phyloP scores from a whole-genome alignment of 2,888 invertebrate species.

The Drosophila neutralis region DNA sequence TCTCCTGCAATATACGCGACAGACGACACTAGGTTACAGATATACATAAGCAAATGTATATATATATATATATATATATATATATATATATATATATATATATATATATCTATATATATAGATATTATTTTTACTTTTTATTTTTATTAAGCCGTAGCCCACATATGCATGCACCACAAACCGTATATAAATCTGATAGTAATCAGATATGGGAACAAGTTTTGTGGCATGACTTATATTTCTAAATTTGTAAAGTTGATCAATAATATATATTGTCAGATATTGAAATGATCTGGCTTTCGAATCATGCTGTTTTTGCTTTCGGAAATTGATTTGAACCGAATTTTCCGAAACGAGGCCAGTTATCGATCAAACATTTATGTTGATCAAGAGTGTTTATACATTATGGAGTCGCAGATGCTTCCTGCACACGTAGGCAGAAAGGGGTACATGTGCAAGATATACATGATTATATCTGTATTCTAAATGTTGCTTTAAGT shows the following conservation, averaged over 20 bases:
- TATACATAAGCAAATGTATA: background rate
- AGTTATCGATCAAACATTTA: background rate
- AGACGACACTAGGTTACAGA: background rate
- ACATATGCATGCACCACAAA: background rate
- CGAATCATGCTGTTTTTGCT: background rate
- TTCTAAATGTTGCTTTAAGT: background rate
- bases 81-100: too few species aligned
- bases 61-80: background rate
- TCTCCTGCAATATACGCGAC: conserved; percentile 63
- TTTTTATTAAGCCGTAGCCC: background rate
- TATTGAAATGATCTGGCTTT: background rate
- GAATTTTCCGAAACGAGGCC: background rate
- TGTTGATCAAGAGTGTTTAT: background rate
- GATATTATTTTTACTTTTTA: too few species aligned
- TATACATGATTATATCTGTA: background rate
- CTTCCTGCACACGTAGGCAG: background rate
- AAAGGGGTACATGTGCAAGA: too few species aligned
- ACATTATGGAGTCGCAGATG: background rate
- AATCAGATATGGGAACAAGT: background rate
- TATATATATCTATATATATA: background rate
- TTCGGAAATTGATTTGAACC: background rate
- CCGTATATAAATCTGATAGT: background rate
- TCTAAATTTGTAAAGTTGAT: background rate
- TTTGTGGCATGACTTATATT: background rate
- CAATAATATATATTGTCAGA: background rate